Evolutionary conservation across 2,797 vertebrate genomes (phyloP).

Genomic region (Phoxinus dragarum): DNA sequence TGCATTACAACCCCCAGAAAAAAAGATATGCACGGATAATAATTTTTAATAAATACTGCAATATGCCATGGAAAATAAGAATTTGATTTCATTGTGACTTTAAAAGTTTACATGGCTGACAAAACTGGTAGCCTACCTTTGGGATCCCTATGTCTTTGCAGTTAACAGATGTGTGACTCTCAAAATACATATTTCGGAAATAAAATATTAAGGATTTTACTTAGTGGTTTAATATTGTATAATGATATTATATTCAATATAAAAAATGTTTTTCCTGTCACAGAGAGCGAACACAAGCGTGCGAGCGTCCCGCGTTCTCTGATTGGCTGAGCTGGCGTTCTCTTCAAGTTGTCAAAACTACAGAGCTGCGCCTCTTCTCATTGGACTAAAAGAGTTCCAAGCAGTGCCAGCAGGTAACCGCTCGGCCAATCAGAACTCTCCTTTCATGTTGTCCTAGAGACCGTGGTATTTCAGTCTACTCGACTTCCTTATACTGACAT

Average conservation of each 20-base stretch:
- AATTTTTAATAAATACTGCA: not conserved
- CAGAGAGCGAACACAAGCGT: not conserved
- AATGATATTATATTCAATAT: not conserved
- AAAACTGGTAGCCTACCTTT: not conserved
- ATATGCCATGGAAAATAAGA: not conserved
- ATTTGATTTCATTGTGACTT: not conserved
- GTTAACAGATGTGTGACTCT: not conserved
- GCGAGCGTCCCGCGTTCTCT: conserved; percentile 41
- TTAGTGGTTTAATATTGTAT: not conserved
- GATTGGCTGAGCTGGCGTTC: conserved; percentile 57
- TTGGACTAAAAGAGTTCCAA: conserved; percentile 54
- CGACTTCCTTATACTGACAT: conserved; percentile 18
- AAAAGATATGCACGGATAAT: not conserved
- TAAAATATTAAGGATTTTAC: not conserved
- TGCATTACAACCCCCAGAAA: too few species aligned
- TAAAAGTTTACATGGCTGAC: not conserved
- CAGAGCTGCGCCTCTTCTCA: conserved; percentile 43
- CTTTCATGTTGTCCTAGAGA: conserved; percentile 39
- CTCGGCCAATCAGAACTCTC: conserved; percentile 57
- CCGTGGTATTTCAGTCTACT: conserved; percentile 4
- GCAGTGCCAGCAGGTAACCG: conserved; percentile 51
- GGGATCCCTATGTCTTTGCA: not conserved
- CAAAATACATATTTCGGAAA: not conserved
- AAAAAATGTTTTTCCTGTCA: not conserved
- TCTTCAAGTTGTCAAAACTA: conserved; percentile 49